These are phyloP conservation scores for Halictus rubicundus DNA, from an alignment of 1,140 invertebrate genomes.

Conservation along the genomic window DNA sequence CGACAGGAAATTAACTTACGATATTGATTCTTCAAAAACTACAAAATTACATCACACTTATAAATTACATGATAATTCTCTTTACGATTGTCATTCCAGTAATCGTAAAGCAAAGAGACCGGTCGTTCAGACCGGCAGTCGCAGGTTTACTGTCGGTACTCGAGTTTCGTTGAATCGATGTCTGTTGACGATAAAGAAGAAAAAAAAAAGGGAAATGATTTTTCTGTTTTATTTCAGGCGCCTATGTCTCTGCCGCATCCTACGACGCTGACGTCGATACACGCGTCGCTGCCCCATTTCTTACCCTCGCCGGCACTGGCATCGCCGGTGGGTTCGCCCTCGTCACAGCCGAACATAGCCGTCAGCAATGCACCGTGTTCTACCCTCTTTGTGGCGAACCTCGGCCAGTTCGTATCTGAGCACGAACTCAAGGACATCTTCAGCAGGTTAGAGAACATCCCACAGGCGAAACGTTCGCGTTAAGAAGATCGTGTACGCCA, in stretches of 20 bases:
- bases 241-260: slow-evolving; percentile 89
- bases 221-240: slow-evolving; percentile 78
- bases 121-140: too few species aligned
- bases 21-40: too few species aligned
- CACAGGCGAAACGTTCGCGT: background rate
- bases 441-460: slow-evolving; percentile 90
- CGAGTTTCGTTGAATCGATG: too few species aligned
- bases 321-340: slow-evolving; percentile 91
- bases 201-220: slow-evolving; percentile 9
- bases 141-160: too few species aligned
- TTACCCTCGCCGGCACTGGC: slow-evolving; percentile 91
- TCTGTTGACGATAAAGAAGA: slow-evolving; percentile 15
- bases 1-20: too few species aligned
- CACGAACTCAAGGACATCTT: slow-evolving; percentile 99
- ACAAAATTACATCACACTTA: too few species aligned
- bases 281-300: slow-evolving; percentile 88
- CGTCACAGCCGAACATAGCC: slow-evolving; percentile 85
- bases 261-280: slow-evolving; percentile 89
- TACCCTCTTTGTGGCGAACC: slow-evolving; percentile 97
- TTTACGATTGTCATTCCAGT: too few species aligned
- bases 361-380: slow-evolving; percentile 92
- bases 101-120: too few species aligned
- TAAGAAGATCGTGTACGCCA: background rate
- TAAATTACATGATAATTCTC: too few species aligned
- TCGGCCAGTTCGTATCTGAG: slow-evolving; percentile 97